phyloP scores from a whole-genome alignment of 2,113 vertebrate species.

The Lycocorax pyrrhopterus region DNA sequence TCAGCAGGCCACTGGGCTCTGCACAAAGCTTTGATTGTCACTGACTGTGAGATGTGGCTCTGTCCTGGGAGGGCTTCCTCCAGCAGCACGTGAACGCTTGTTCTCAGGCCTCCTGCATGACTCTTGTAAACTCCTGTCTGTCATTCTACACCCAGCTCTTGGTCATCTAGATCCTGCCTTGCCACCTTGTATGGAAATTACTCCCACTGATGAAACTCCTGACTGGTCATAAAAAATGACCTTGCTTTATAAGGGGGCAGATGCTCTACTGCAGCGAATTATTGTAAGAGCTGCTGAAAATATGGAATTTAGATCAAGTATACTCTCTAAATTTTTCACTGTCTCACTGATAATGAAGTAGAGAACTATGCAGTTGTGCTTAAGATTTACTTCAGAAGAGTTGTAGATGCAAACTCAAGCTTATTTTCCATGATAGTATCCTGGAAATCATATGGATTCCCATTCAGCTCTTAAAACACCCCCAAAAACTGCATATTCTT shows the following conservation, averaged over 20 bases:
- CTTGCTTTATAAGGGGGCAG: background rate
- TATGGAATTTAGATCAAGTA: background rate
- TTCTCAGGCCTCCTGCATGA: background rate
- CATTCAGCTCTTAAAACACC: background rate
- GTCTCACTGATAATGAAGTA: background rate
- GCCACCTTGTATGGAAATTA: background rate
- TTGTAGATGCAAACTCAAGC: background rate
- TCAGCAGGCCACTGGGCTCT: background rate
- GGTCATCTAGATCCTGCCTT: background rate
- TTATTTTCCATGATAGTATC: background rate
- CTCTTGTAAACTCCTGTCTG: background rate
- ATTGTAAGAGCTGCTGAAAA: background rate
- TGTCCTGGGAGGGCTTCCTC: background rate
- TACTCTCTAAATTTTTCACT: background rate
- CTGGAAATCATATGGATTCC: background rate
- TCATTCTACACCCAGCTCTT: rapidly evolving
- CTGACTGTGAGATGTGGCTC: background rate
- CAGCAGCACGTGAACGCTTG: rapidly evolving
- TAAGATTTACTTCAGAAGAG: background rate
- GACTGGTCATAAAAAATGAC: background rate
- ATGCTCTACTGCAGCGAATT: background rate
- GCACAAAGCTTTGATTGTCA: rapidly evolving
- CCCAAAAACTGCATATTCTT: background rate
- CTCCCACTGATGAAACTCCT: background rate
- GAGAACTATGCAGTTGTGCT: background rate